Conservation (phyloP, 2,797 vertebrate genomes). For the Melanotaenia nigrans region DNA sequence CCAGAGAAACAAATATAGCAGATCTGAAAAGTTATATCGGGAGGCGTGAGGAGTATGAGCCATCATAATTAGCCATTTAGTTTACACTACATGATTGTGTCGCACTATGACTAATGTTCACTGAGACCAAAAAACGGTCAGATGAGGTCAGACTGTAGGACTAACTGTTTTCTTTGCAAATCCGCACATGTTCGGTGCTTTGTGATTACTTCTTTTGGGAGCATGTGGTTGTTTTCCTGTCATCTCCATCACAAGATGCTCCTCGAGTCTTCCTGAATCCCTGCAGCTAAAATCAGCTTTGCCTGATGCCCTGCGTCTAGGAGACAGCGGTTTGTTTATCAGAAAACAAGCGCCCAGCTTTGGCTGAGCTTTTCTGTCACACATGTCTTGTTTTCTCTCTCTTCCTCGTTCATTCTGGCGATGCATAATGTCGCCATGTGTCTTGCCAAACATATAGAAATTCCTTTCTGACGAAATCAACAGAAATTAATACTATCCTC, state of each 20-base stretch:
- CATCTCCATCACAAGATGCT: conserved; percentile 65
- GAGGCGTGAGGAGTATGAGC: not conserved
- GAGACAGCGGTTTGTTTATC: conserved; percentile 62
- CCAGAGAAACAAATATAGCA: conserved; percentile 8
- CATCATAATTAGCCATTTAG: not conserved
- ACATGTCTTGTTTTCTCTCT: conserved; percentile 18
- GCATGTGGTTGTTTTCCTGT: conserved; percentile 46
- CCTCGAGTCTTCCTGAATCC: conserved; percentile 57
- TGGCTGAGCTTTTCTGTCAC: conserved; percentile 30
- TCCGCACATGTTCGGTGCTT: conserved; percentile 5
- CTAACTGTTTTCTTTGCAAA: conserved; percentile 15
- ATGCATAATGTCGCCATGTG: not conserved
- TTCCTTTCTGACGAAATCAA: too few species aligned
- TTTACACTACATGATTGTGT: not conserved
- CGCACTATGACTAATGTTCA: not conserved
- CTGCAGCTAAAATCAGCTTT: conserved; percentile 68
- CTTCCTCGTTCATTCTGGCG: not conserved
- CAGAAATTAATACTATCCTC: conserved; percentile 1
- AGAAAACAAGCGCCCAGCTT: conserved; percentile 63
- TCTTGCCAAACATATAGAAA: not conserved
- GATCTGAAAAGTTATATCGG: not conserved
- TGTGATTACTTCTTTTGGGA: conserved; percentile 30
- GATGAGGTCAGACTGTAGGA: not conserved
- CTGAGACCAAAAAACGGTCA: conserved; percentile 12
- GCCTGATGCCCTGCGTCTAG: conserved; percentile 55